Evolutionary conservation across 2,888 invertebrate genomes (phyloP).

Genomic region (Augochlorella aurata): DNA sequence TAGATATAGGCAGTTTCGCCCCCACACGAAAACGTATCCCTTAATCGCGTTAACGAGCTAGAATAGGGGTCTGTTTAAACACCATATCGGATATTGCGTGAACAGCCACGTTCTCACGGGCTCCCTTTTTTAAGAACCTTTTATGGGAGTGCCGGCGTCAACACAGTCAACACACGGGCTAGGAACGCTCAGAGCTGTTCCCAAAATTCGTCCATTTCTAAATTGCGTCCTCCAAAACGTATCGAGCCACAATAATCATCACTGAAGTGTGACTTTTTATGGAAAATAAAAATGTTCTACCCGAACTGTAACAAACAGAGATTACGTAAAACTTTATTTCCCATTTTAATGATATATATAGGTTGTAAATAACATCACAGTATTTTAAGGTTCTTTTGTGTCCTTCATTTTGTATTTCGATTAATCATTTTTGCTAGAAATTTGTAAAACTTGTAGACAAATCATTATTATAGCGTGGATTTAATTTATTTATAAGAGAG

Average conservation of each 20-base stretch:
- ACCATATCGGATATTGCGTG: conserved; percentile 57
- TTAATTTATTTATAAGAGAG: too few relatives aligned
- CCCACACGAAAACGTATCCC: conserved; percentile 54
- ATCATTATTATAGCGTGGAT: too few relatives aligned
- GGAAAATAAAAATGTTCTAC: too few relatives aligned
- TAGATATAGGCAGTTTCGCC: conserved; percentile 11
- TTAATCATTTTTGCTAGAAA: too few relatives aligned
- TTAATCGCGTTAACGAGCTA: conserved; percentile 64
- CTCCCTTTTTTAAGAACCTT: conserved; percentile 43
- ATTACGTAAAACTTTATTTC: too few relatives aligned
- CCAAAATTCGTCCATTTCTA: conserved; percentile 15
- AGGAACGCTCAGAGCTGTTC: background rate
- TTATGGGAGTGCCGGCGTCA: conserved; percentile 69
- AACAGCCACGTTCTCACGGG: conserved; percentile 65
- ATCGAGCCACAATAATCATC: background rate
- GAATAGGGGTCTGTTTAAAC: conserved; percentile 64
- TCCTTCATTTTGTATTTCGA: too few relatives aligned
- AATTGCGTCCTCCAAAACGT: conserved; percentile 3
- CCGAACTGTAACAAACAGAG: too few relatives aligned
- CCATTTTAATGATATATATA: too few relatives aligned
- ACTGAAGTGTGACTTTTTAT: too few relatives aligned
- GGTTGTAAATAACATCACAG: too few relatives aligned
- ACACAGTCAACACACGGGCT: conserved; percentile 69
- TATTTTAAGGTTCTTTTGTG: too few relatives aligned
- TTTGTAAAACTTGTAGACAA: too few relatives aligned